These are phyloP conservation scores for Pachymerium ferrugineum DNA, from an alignment of 2,888 invertebrate genomes.

Conservation along the genomic window DNA sequence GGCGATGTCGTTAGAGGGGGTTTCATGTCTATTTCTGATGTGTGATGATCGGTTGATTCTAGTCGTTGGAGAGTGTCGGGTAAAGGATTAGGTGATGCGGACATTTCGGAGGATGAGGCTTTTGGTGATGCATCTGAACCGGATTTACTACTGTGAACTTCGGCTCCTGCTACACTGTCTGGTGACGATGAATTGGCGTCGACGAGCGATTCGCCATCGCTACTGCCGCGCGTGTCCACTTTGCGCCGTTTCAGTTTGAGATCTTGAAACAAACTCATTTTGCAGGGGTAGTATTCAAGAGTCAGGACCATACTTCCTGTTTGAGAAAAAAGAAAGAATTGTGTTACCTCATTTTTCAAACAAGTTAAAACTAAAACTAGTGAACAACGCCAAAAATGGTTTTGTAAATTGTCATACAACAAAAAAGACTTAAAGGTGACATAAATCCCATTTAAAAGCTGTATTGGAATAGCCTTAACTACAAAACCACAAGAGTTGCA, in stretches of 20 bases:
- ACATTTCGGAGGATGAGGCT: constrained; percentile 32
- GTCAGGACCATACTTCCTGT: constrained; percentile 38
- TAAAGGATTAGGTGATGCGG: constrained; percentile 32
- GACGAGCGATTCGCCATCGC: constrained; percentile 90
- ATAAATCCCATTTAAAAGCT: too few species aligned
- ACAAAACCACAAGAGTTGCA: too few species aligned
- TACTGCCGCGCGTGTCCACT: constrained; percentile 93
- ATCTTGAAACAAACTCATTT: constrained; percentile 97
- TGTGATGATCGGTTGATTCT: constrained; percentile 40
- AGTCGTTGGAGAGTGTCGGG: not conserved
- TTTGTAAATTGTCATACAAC: too few species aligned
- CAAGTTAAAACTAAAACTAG: not conserved
- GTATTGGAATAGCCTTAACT: too few species aligned
- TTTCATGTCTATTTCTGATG: constrained; percentile 56
- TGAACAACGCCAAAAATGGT: too few species aligned
- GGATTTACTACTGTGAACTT: constrained; percentile 29
- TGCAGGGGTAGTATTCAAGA: constrained; percentile 35
- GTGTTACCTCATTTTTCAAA: not conserved
- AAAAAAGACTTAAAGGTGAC: too few species aligned
- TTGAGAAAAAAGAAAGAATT: not conserved
- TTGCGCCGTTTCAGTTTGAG: constrained; percentile 96
- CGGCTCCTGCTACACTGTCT: constrained; percentile 45
- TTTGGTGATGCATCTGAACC: constrained; percentile 35
- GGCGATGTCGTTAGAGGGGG: not conserved
- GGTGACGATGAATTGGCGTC: constrained; percentile 90